phyloP scores from a whole-genome alignment of 2,113 vertebrate species.

The Toxostoma redivivum region DNA sequence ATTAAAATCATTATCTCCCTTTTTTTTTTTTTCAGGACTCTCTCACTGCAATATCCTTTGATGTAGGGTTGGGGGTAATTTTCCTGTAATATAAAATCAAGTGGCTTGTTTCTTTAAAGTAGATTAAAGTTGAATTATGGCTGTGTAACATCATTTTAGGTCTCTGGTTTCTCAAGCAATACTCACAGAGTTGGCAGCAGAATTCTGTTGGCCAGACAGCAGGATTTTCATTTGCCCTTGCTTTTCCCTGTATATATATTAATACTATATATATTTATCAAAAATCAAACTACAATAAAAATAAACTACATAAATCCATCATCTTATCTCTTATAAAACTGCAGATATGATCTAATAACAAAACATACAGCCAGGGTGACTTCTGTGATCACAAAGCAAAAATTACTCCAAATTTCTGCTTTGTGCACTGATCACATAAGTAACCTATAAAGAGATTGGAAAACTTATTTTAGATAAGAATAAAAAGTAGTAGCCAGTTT shows the following conservation, averaged over 20 bases:
- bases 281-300: not conserved
- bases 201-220: not conserved
- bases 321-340: not conserved
- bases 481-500: not conserved
- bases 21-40: not conserved
- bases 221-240: not conserved
- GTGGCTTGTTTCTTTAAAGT: conserved; percentile 6
- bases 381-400: not conserved
- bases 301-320: not conserved
- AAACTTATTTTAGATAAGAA: not conserved
- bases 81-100: not conserved
- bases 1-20: not conserved
- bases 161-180: not conserved
- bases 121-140: conserved; percentile 21
- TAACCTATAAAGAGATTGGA: not conserved
- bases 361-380: not conserved
- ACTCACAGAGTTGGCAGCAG: not conserved
- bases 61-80: not conserved
- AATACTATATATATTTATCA: not conserved
- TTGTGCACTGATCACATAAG: not conserved
- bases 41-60: not conserved
- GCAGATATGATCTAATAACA: not conserved
- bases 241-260: not conserved
- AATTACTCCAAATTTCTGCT: not conserved
- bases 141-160: conserved; percentile 1